Base-by-base conservation (phyloP, 2,113 vertebrate genomes). In the Phrynosoma platyrhinos region DNA sequence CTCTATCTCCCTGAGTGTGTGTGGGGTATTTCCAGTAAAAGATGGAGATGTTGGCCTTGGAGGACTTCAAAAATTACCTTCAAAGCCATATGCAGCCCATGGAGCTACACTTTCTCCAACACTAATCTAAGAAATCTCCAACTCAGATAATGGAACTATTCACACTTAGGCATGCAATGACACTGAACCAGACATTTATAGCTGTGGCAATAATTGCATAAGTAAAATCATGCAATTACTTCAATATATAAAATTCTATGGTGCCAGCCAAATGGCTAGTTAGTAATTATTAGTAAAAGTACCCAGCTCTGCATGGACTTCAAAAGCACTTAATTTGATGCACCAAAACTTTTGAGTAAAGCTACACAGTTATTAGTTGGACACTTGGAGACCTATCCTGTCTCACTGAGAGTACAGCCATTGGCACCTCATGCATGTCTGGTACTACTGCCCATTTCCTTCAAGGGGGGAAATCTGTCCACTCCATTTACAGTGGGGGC, bases 151-250 rank as follows among this genome's bases (percentile, higher is more conserved):
- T 9, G 23, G 55, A 58, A 27, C 23, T 69, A 30, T 25, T 30
- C 9, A 5, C 0, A 79, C 8, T 83, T 82, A 88, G 86, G 84
- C 83, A 32, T 16, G 42, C 89, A 91, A 16, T 62, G 10, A 77
- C 89, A 62, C 68, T 40, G 47, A 68, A 80, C 62, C 0, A 0
- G 83, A 66, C 14, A n/a, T 42, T 62, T 76, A 58, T 20, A n/a
- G 23, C 74, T 84, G 40, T 6, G 55, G 23, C 55, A 32, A 14
- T 32, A n/a, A n/a, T 52, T 32, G n/a, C 25, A 68, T 10, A 76
- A 62, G 42, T 52, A 68, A 40, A 82, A 87, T n/a, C 40, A 52
- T 71, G 20, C 62, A 79, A 20, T 79, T 68, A 86, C 23, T 12
- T 86, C 13, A 79, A 53, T 53, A 86, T 32, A 55, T 69, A 36